These are phyloP conservation scores for Lacanobia oleracea DNA, from an alignment of 2,888 invertebrate species.

Conservation along the genomic window DNA sequence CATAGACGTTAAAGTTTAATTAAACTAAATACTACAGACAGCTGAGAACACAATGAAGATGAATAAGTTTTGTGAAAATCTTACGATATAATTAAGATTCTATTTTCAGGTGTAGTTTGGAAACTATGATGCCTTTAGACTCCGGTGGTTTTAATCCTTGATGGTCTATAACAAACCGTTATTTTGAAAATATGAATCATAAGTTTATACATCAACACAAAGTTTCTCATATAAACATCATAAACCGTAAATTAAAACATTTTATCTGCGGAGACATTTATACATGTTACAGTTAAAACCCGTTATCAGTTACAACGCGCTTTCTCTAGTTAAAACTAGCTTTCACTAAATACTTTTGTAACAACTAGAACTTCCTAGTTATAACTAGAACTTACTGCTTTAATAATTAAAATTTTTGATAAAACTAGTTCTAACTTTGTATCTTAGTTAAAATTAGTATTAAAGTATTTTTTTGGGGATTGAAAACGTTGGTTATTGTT, in stretches of 20 bases:
- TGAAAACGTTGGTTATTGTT: too few species aligned
- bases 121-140: conserved; percentile 21
- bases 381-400: too few species aligned
- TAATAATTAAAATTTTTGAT: too few species aligned
- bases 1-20: conserved; percentile 51
- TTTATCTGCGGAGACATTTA: conserved; percentile 15
- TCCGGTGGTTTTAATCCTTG: conserved; percentile 5
- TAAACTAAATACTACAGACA: conserved; percentile 46
- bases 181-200: conserved; percentile 47
- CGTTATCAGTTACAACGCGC: too few species aligned
- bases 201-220: conserved; percentile 40
- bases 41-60: conserved; percentile 37
- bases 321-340: too few species aligned
- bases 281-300: too few species aligned
- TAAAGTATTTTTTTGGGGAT: too few species aligned
- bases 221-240: conserved; percentile 33
- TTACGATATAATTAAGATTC: conserved; percentile 1
- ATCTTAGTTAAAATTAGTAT: too few species aligned
- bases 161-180: conserved; percentile 17
- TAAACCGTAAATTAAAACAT: conserved; percentile 39
- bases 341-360: too few species aligned
- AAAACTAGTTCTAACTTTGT: too few species aligned
- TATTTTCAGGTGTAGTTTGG: neutral
- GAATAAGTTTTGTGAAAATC: conserved; percentile 12
- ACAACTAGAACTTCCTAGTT: too few species aligned